phyloP scores from a whole-genome alignment of 2,888 invertebrate species.

The Erebia palarica region DNA sequence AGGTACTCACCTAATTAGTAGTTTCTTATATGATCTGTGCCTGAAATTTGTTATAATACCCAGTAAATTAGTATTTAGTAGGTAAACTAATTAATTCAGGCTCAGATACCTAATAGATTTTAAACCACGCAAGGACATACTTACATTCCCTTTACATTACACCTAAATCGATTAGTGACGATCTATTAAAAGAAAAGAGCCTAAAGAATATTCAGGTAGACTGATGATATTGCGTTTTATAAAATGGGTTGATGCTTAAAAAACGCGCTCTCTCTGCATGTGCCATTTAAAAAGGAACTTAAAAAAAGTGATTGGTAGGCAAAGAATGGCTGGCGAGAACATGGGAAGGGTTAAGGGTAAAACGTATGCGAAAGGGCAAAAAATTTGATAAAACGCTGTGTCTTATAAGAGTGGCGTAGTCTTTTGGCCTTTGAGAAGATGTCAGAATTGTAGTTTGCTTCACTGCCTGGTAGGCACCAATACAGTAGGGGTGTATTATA shows the following conservation, averaged over 20 bases:
- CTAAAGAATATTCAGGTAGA: conserved; percentile 69
- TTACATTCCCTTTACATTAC: conserved; percentile 34
- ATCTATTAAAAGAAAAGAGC: conserved; percentile 72
- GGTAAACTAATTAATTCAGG: background rate
- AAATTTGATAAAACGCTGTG: conserved; percentile 66
- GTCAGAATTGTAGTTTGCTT: background rate
- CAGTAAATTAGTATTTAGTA: no score
- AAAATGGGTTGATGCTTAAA: conserved; percentile 62
- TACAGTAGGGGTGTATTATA: conserved; percentile 48
- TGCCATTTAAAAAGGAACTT: conserved; percentile 79
- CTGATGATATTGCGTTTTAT: conserved; percentile 79
- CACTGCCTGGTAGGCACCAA: conserved; percentile 45
- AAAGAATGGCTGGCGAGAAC: conserved; percentile 73
- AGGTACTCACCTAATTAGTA: background rate
- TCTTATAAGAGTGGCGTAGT: conserved; percentile 48
- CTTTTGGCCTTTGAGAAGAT: conserved; percentile 47
- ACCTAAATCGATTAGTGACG: conserved; percentile 73
- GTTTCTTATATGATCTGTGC: background rate
- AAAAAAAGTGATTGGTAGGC: conserved; percentile 73
- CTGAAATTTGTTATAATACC: no score
- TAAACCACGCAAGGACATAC: background rate
- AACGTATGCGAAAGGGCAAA: conserved; percentile 67
- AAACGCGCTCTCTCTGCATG: conserved; percentile 76
- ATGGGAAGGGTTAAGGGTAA: conserved; percentile 74
- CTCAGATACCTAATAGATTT: background rate